Conservation (phyloP, 2,113 vertebrate species). For the Nansenia antarctica region DNA sequence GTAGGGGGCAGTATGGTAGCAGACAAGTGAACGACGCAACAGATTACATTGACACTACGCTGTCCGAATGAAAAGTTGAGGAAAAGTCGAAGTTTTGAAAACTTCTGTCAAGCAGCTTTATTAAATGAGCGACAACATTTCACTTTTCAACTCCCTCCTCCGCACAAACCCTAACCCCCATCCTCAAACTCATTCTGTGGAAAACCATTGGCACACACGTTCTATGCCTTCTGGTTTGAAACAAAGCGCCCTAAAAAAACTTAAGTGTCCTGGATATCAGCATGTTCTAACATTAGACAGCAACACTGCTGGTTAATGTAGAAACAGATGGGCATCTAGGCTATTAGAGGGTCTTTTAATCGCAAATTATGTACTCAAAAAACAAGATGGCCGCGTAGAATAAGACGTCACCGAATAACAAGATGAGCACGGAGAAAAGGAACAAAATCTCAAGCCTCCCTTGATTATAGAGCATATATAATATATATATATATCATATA, state of each 20-base stretch:
- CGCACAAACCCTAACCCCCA: too few species aligned
- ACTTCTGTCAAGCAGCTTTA: slow-evolving; percentile 3
- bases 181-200: background rate
- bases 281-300: background rate
- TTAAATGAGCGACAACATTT: background rate
- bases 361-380: background rate
- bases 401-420: background rate
- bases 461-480: slow-evolving; percentile 7
- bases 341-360: background rate
- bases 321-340: background rate
- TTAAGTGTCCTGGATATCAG: background rate
- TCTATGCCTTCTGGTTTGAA: background rate
- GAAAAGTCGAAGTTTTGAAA: too few species aligned
- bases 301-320: background rate
- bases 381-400: background rate
- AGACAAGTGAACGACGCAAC: slow-evolving; percentile 4
- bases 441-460: slow-evolving; percentile 16
- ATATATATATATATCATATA: background rate
- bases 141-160: background rate
- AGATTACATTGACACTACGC: background rate
- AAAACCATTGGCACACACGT: background rate
- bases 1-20: background rate
- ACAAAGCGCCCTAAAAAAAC: background rate
- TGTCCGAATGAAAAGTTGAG: background rate
- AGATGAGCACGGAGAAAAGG: background rate